These are phyloP conservation scores for Eretmocerus hayati DNA, from an alignment of 2,888 invertebrate genomes.

Conservation along the genomic window DNA sequence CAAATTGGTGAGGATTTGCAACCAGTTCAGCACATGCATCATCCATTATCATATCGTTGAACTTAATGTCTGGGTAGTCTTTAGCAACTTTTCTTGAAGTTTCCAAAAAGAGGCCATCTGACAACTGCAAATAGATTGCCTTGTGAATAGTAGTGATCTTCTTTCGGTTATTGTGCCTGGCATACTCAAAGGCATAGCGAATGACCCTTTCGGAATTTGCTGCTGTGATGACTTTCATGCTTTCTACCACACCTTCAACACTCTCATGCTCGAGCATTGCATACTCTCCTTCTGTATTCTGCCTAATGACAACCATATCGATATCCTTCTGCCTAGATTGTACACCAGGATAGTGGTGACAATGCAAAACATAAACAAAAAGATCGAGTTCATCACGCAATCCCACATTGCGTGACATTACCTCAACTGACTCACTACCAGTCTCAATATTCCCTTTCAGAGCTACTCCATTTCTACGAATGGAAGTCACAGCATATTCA, in stretches of 20 bases:
- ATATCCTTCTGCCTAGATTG: constrained; percentile 74
- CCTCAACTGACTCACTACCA: constrained; percentile 73
- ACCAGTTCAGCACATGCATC: constrained; percentile 97
- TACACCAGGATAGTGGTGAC: constrained; percentile 82
- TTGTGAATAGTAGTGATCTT: constrained; percentile 96
- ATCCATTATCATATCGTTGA: constrained; percentile 95
- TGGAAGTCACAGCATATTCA: constrained; percentile 88
- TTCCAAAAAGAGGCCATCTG: constrained; percentile 94
- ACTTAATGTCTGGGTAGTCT: constrained; percentile 84
- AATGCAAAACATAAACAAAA: constrained; percentile 88
- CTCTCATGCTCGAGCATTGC: constrained; percentile 96
- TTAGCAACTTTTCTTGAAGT: constrained; percentile 77
- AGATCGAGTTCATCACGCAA: constrained; percentile 87
- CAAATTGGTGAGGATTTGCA: constrained; percentile 90
- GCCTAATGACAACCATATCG: constrained; percentile 81
- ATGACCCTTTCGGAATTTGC: constrained; percentile 86
- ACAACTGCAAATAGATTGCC: constrained; percentile 97
- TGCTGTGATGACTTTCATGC: constrained; percentile 87
- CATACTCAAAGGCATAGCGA: constrained; percentile 91
- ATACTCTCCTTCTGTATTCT: constrained; percentile 98
- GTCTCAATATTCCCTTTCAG: constrained; percentile 97
- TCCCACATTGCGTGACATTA: constrained; percentile 87
- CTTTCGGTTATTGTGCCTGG: constrained; percentile 74
- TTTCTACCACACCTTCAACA: constrained; percentile 87
- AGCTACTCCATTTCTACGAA: constrained; percentile 92